A percentile compares a stretch with the other conserved stretches of the same genome.
These are phyloP conservation scores for Carcina quercana DNA, from an alignment of 2,888 invertebrate genomes.

Conservation along the genomic window DNA sequence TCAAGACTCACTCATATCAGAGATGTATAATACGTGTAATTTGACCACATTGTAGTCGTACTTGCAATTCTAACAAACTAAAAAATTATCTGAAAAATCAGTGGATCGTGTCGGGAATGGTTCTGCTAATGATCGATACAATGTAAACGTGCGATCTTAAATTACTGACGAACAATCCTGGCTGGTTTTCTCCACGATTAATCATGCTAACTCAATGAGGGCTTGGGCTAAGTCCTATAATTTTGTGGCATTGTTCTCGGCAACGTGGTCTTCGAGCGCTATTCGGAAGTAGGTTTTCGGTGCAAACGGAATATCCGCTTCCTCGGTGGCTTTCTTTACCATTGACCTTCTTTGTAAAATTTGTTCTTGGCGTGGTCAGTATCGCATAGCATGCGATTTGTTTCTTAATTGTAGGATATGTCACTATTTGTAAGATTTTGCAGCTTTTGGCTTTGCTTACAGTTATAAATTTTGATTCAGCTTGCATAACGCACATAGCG, in stretches of 20 bases:
- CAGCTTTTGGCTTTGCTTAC: too few species aligned
- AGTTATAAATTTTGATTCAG: too few species aligned
- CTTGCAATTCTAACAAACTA: conserved; percentile 34
- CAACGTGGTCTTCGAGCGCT: conserved; percentile 34
- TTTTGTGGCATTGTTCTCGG: conserved; percentile 57
- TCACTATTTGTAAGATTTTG: too few species aligned
- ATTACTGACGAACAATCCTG: conserved; percentile 48
- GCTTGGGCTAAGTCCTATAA: conserved; percentile 62
- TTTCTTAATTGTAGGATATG: too few species aligned
- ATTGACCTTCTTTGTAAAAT: conserved; percentile 9
- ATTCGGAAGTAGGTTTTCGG: conserved; percentile 64
- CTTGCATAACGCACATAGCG: too few species aligned
- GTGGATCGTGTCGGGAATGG: conserved; percentile 44
- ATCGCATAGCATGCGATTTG: too few species aligned
- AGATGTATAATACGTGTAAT: conserved; percentile 43
- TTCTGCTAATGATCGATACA: conserved; percentile 42
- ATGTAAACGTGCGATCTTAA: conserved; percentile 51
- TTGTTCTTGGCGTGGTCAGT: too few species aligned
- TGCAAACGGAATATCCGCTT: conserved; percentile 46
- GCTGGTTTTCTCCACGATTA: conserved; percentile 62
- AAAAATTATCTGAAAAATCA: conserved; percentile 38
- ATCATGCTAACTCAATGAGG: conserved; percentile 63
- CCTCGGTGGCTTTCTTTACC: conserved; percentile 41
- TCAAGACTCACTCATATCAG: conserved; percentile 33
- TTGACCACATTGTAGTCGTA: conserved; percentile 36